phyloP scores from a whole-genome alignment of 2,797 vertebrate genomes.

The Sitta carolinensis region DNA sequence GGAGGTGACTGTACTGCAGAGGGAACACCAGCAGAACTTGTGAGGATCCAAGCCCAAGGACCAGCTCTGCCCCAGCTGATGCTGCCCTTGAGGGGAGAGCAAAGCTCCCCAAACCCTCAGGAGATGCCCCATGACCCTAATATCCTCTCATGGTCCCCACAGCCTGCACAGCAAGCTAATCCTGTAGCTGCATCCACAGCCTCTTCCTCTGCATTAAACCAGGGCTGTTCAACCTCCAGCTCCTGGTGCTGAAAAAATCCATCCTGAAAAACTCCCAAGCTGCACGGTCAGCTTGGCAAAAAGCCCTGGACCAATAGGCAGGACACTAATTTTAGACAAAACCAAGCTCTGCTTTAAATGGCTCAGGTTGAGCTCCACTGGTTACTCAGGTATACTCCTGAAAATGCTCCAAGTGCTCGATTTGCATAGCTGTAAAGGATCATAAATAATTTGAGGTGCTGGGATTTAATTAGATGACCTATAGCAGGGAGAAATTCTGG shows the following conservation, averaged over 20 bases:
- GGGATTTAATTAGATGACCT: conserved; percentile 58
- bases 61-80: not conserved
- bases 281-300: not conserved
- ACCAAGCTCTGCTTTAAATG: not conserved
- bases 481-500: not conserved
- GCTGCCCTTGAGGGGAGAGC: not conserved
- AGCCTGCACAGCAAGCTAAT: not conserved
- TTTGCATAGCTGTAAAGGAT: conserved; percentile 57
- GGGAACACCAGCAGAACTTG: not conserved
- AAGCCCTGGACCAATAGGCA: fast-evolving
- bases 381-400: conserved; percentile 51
- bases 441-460: conserved; percentile 65
- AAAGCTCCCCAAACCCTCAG: not conserved
- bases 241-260: not conserved
- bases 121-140: not conserved
- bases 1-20: fast-evolving
- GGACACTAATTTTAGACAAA: not conserved
- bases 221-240: not conserved
- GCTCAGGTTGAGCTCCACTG: not conserved
- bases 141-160: fast-evolving
- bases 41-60: not conserved
- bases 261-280: not conserved
- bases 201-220: not conserved
- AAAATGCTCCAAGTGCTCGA: conserved; percentile 40
- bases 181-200: not conserved